These are phyloP conservation scores for Drosophila pandora DNA, from an alignment of 1,140 invertebrate genomes.

Conservation along the genomic window DNA sequence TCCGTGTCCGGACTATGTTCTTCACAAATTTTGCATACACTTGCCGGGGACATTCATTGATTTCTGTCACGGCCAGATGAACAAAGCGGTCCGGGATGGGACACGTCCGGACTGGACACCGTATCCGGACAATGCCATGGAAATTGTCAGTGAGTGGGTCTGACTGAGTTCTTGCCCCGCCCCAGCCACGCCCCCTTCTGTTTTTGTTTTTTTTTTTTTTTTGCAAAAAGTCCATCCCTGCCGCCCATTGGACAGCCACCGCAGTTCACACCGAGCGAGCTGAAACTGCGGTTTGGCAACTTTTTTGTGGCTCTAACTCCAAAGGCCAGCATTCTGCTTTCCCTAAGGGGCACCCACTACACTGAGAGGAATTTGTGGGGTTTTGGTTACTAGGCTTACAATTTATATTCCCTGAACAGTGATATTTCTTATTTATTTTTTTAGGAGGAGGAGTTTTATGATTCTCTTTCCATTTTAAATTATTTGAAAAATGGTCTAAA, in stretches of 20 bases:
- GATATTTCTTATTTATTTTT: no score
- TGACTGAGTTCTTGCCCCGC: neutral
- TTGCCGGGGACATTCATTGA: constrained; percentile 29
- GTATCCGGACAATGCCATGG: neutral
- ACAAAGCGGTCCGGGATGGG: neutral
- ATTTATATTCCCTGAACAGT: no score
- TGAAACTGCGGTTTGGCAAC: constrained; percentile 14
- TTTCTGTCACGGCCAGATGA: constrained; percentile 10
- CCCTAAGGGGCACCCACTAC: neutral
- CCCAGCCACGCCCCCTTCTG: neutral
- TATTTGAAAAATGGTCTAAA: no score
- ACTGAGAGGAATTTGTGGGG: neutral
- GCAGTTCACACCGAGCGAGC: neutral
- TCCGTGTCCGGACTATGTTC: neutral
- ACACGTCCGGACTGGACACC: neutral
- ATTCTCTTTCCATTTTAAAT: no score
- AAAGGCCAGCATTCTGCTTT: neutral
- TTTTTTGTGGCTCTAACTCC: neutral
- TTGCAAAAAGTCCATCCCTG: neutral
- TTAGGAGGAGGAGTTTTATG: no score
- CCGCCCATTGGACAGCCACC: constrained; percentile 1
- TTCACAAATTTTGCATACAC: neutral
- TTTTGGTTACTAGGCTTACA: no score
- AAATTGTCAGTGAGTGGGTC: neutral
- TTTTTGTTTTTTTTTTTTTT: neutral